These are phyloP conservation scores for Scaptomyza flava DNA, from an alignment of 2,888 invertebrate genomes.

Conservation along the genomic window DNA sequence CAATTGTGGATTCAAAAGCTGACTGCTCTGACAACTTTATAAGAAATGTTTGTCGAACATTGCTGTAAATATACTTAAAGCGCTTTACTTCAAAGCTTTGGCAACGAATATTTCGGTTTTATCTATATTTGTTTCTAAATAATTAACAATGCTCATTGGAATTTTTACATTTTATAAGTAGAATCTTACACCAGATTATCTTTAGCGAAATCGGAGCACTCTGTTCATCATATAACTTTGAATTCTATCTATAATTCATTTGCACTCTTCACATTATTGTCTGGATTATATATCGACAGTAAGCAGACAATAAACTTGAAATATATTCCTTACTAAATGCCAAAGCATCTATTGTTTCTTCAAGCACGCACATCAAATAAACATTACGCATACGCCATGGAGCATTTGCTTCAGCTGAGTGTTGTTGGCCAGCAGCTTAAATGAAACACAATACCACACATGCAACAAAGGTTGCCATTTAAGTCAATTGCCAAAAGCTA, in stretches of 20 bases:
- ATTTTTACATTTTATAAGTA: too few relatives aligned
- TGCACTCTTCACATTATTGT: too few relatives aligned
- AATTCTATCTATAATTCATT: too few relatives aligned
- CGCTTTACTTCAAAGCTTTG: too few relatives aligned
- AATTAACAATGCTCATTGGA: too few relatives aligned
- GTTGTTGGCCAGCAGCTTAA: slow-evolving; percentile 25
- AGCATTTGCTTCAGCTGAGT: slow-evolving; percentile 10
- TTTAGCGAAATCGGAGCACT: too few relatives aligned
- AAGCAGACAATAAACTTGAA: slow-evolving; percentile 10
- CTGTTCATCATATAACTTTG: too few relatives aligned
- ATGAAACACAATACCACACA: slow-evolving; percentile 50
- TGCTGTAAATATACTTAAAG: too few relatives aligned
- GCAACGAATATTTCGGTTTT: too few relatives aligned
- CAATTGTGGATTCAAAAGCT: slow-evolving; percentile 13
- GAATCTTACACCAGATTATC: not conserved
- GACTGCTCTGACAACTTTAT: not conserved
- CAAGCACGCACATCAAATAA: slow-evolving; percentile 74
- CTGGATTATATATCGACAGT: not conserved
- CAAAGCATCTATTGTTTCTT: slow-evolving; percentile 40
- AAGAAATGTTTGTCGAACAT: not conserved
- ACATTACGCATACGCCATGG: slow-evolving; percentile 74
- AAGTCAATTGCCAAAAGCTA: slow-evolving; percentile 75
- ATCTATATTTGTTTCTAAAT: too few relatives aligned
- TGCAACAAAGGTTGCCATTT: slow-evolving; percentile 74
- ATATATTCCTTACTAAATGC: slow-evolving; percentile 40